These are phyloP conservation scores for Drosophila kurseongensis DNA, from an alignment of 1,140 invertebrate genomes.

Conservation along the genomic window DNA sequence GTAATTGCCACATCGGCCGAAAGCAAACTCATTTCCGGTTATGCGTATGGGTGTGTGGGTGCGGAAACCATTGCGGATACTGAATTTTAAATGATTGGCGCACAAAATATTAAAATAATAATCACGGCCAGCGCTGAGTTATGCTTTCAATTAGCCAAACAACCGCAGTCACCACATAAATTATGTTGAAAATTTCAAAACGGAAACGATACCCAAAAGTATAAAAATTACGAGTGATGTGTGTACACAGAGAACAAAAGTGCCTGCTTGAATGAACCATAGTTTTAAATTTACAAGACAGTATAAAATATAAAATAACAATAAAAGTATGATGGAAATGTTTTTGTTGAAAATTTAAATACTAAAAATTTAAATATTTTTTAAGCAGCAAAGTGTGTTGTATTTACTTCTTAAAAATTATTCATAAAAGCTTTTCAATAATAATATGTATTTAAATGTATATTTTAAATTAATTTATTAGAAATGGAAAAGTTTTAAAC, in stretches of 20 bases:
- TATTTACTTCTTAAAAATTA: no score
- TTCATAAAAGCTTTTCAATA: no score
- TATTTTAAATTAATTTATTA: no score
- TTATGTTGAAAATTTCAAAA: conserved; percentile 70
- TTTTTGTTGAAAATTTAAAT: no score
- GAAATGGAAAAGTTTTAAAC: no score
- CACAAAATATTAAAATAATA: conserved; percentile 66
- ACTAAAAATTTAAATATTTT: no score
- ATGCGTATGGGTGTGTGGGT: conserved; percentile 18
- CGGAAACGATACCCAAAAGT: conserved; percentile 45
- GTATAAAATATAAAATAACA: no score
- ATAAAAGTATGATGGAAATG: no score
- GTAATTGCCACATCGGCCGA: conserved; percentile 61
- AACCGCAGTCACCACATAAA: conserved; percentile 72
- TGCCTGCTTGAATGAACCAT: not conserved
- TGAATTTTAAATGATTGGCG: conserved; percentile 66
- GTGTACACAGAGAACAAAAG: not conserved
- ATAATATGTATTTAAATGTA: no score
- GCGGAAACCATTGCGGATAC: conserved; percentile 33
- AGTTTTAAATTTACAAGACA: not conserved
- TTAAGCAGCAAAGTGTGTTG: no score
- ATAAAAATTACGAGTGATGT: conserved; percentile 19
- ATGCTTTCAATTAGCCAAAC: conserved; percentile 72
- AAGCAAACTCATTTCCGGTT: conserved; percentile 76
- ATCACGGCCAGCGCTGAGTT: conserved; percentile 49